Evolutionary conservation across 2,113 vertebrate genomes (phyloP), one percentile per base, ranked within the genome.

Genomic region (Neoarius graeffei): DNA sequence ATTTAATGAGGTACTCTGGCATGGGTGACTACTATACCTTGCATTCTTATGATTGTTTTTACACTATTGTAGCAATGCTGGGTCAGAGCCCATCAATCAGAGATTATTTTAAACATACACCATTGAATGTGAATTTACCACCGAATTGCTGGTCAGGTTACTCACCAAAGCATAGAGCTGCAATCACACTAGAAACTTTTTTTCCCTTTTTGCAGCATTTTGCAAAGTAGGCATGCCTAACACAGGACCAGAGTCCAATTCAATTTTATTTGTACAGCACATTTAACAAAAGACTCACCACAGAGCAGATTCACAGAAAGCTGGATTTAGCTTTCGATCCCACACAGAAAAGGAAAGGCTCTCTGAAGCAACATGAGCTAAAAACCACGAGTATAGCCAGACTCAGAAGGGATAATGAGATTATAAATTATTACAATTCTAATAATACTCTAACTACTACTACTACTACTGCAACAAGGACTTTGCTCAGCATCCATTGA

Each of bases 31-130:
- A 20, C 17, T 60, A 60, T 81, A 42, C 4, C 57, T 23, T 30
- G 52, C 52, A 80, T 80, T 30, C 52, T 56, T 57, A 30, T 27
- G 25, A 2, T 15, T 56, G 25, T 56, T 52, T 52, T 27, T 27
- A 27, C 25, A n/a, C 76, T 77, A 52, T 52, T n/a, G 23, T 54
- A 77, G 23, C 10, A 20, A 73, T 20, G 35, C 69, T 73, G 30
- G 69, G 7, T 20, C 35, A 66, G 76, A 62, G 62, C 25, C 8
- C 59, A 89, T 89, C 15, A 56, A 50, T 87, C 66, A 91, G 35
- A 66, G 11, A 76, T 56, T n/a, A 3, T 76, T 69, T 81, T n/a
- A 42, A 54, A 48, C 15, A 71, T 27, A 4, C 42, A 62, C 27
- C 62, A 83, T 7, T 42, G 57, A 42, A 20, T 59, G n/a, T 30